Percentiles rank a stretch among this genome's conserved stretches.
Evolutionary conservation across 2,888 invertebrate genomes (phyloP).

Genomic region (Orchesella flavescens): DNA sequence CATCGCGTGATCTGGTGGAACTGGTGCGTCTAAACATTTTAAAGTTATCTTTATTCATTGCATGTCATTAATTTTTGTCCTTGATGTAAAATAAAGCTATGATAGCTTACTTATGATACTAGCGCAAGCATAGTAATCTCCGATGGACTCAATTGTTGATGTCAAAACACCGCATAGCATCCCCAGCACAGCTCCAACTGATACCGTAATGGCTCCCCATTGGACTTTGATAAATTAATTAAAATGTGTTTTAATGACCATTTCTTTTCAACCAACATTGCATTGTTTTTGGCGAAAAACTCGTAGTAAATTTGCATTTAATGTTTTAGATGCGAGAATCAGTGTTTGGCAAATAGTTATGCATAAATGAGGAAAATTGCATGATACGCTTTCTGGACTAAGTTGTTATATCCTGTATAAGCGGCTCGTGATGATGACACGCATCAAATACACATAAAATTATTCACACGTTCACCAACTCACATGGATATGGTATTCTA

Average conservation of each 20-base stretch:
- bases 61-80: neutral
- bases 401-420: too few relatives aligned
- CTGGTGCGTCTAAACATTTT: slow-evolving; percentile 80
- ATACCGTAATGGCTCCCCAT: slow-evolving; percentile 85
- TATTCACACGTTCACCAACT: slow-evolving; percentile 69
- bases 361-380: too few relatives aligned
- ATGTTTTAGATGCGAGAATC: slow-evolving; percentile 77
- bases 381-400: too few relatives aligned
- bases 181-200: slow-evolving; percentile 81
- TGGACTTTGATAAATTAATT: slow-evolving; percentile 77
- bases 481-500: slow-evolving; percentile 85
- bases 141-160: slow-evolving; percentile 87
- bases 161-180: slow-evolving; percentile 86
- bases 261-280: too few relatives aligned
- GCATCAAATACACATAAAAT: too few relatives aligned
- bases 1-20: slow-evolving; percentile 86
- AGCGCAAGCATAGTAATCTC: slow-evolving; percentile 92
- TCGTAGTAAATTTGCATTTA: too few relatives aligned
- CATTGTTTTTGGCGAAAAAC: too few relatives aligned
- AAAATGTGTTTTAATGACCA: too few relatives aligned
- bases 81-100: neutral
- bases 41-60: too few relatives aligned
- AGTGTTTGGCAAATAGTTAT: slow-evolving; percentile 74
- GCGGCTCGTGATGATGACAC: too few relatives aligned
- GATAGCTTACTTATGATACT: slow-evolving; percentile 74